Evolutionary conservation across 2,113 vertebrate genomes (phyloP).

Genomic region (Archocentrus centrarchus): DNA sequence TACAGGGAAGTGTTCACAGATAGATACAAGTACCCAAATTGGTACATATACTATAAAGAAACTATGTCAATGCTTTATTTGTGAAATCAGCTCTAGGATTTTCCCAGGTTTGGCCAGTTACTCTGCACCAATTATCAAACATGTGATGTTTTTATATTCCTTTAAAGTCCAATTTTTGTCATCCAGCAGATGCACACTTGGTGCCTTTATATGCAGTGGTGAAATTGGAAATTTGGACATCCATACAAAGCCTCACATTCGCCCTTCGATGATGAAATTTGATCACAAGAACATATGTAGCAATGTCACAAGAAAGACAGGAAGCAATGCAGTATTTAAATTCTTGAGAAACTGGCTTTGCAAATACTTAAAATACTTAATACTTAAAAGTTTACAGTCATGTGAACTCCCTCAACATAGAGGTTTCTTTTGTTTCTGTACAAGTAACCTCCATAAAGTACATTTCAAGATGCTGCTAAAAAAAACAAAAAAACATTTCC

Average conservation of each 20-base stretch:
- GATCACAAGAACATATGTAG: neutral
- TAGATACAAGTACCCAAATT: neutral
- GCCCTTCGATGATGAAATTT: neutral
- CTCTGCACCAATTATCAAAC: neutral
- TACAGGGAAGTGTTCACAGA: accelerated
- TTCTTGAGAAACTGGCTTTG: neutral
- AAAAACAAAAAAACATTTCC: neutral
- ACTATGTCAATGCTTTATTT: neutral
- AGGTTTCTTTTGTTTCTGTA: neutral
- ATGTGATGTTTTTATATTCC: neutral
- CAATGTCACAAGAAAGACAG: neutral
- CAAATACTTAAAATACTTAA: neutral
- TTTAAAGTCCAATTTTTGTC: neutral
- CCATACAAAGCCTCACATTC: neutral
- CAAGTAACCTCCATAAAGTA: neutral
- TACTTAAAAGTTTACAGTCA: neutral
- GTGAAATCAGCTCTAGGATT: too few relatives aligned
- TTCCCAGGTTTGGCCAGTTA: neutral
- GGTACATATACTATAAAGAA: neutral
- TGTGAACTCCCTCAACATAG: neutral
- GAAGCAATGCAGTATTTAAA: neutral
- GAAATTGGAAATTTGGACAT: neutral
- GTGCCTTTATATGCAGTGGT: neutral
- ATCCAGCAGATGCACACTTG: neutral
- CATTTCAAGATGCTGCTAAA: neutral